These are phyloP conservation scores for Catocala nupta DNA, from an alignment of 2,888 invertebrate genomes.

Conservation along the genomic window DNA sequence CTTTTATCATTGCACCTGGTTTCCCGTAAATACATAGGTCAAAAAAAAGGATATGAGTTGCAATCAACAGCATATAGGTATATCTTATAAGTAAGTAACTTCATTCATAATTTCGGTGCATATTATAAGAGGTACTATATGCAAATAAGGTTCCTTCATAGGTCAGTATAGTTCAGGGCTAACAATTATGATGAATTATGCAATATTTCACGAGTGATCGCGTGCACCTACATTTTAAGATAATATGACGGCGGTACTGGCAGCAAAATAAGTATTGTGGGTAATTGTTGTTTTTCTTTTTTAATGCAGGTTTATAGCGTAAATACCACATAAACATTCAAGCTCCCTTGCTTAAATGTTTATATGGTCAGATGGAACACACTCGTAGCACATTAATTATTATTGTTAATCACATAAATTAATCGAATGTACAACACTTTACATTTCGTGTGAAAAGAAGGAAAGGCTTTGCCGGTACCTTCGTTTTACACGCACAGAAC, in stretches of 20 bases:
- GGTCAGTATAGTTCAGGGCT: slow-evolving; percentile 33
- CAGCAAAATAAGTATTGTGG: slow-evolving; percentile 9
- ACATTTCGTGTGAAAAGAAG: not conserved
- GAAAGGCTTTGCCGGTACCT: not conserved
- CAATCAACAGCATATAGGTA: not conserved
- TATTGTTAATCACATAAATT: too few relatives aligned
- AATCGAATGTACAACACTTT: not conserved
- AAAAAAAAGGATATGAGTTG: too few relatives aligned
- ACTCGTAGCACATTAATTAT: too few relatives aligned
- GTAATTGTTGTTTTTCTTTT: too few relatives aligned
- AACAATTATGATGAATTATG: slow-evolving; percentile 38
- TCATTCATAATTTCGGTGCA: not conserved
- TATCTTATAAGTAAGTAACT: not conserved
- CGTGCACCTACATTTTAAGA: slow-evolving; percentile 29
- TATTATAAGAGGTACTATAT: not conserved
- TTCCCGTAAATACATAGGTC: too few relatives aligned
- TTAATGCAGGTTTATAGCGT: too few relatives aligned
- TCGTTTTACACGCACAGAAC: too few relatives aligned
- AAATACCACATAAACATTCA: too few relatives aligned
- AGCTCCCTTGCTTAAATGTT: too few relatives aligned
- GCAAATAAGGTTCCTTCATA: slow-evolving; percentile 13
- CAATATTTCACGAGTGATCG: slow-evolving; percentile 34
- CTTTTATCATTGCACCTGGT: too few relatives aligned
- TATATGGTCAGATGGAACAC: too few relatives aligned
- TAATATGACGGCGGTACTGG: slow-evolving; percentile 9